phyloP scores from a whole-genome alignment of 2,888 invertebrate species.

The Vanessa cardui region DNA sequence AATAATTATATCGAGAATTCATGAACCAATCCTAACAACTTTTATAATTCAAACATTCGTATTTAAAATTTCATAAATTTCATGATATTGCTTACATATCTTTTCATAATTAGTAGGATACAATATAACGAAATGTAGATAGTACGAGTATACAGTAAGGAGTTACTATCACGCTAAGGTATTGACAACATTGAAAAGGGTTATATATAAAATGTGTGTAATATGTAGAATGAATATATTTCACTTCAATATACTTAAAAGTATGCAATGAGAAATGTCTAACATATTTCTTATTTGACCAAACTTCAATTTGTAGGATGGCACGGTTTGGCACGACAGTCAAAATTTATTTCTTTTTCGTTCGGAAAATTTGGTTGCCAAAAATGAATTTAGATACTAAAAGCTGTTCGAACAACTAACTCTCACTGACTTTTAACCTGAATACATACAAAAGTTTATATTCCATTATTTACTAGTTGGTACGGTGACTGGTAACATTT shows the following conservation, averaged over 20 bases:
- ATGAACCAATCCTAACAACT: no score
- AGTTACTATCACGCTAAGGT: no score
- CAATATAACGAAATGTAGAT: no score
- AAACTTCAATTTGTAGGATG: background rate
- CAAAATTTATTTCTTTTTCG: background rate
- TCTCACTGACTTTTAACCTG: background rate
- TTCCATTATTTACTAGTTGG: background rate
- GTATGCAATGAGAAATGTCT: slow-evolving; percentile 5
- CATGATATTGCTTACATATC: no score
- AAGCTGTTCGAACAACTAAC: background rate
- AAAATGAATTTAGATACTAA: background rate
- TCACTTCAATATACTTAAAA: background rate
- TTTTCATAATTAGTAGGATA: no score
- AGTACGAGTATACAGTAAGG: no score
- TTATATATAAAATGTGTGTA: no score
- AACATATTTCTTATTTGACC: background rate
- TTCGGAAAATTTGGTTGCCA: background rate
- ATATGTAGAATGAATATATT: background rate
- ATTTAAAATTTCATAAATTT: no score
- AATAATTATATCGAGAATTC: no score
- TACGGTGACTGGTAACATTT: slow-evolving; percentile 9
- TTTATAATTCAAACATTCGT: no score
- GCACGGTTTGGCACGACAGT: background rate
- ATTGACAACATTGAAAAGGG: no score
- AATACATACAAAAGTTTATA: background rate